Evolutionary conservation across 2,113 vertebrate genomes (phyloP).

Genomic region (Chamaetylas fuelleborni): DNA sequence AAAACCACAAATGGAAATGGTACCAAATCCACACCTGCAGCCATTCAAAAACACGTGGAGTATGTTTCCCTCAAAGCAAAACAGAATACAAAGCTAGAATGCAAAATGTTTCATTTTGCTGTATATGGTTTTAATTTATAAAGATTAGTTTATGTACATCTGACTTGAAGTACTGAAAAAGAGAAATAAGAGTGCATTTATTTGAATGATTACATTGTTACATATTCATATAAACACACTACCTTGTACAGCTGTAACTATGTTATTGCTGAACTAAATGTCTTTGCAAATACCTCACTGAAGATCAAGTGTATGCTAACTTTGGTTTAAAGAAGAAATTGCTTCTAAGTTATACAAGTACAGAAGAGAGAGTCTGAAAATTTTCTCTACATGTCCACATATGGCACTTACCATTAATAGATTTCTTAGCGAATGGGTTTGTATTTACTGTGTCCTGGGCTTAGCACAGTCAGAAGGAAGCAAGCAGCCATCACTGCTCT

Average conservation of each 20-base stretch:
- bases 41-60: conserved; percentile 17
- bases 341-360: neutral
- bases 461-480: neutral
- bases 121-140: conserved; percentile 36
- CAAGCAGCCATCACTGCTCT: neutral
- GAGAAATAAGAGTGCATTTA: conserved; percentile 34
- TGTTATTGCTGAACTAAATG: conserved; percentile 39
- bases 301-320: conserved; percentile 16
- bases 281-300: conserved; percentile 33
- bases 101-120: conserved; percentile 6
- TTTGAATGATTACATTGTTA: conserved; percentile 49
- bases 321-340: neutral
- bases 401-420: neutral
- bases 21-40: conserved; percentile 49
- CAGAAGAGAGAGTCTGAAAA: neutral
- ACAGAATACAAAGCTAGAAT: conserved; percentile 15
- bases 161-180: neutral
- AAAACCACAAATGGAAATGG: conserved; percentile 37
- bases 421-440: neutral
- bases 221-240: conserved; percentile 40
- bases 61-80: conserved; percentile 16
- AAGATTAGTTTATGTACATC: neutral
- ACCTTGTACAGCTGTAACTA: neutral
- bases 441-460: neutral
- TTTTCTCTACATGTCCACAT: conserved; percentile 9